Base-by-base conservation (phyloP, 2,797 vertebrate species). In the Pipistrellus pipistrellus region DNA sequence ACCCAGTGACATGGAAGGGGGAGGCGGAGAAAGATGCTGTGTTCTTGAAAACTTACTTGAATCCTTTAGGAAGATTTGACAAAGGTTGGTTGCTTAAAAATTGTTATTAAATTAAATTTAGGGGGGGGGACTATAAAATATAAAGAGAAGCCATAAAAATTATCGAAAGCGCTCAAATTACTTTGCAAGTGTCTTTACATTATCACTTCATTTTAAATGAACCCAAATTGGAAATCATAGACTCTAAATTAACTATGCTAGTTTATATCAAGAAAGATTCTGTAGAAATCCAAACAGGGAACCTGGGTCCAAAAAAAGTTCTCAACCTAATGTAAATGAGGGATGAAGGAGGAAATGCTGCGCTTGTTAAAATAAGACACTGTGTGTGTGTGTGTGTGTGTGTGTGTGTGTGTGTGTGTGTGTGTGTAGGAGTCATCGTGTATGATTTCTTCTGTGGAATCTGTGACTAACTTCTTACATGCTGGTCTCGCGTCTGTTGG, bases 81-180 rank as follows among this genome's bases (percentile, higher is more conserved):
- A 76, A 92, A 81, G n/a, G 2, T 23, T 51, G 21, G 13, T 66
- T 84, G 41, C 80, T 90, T 94, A 77, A 89, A 92, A 81, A 64
- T 68, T 83, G 18, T 25, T 71, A 10, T 93, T 93, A 90, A 82
- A 82, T 88, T 87, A 88, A 21, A 15, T 75, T 27, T 75, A 75
- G 38, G 38, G 15, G 38, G 15, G 78, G 86, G 25, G 46, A 80
- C 30, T 83, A 20, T 89, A 88, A 94, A 88, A 91, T 91, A 83
- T 41, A 83, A 93, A 94, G 53, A 87, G 64, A 48, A 82, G 30
- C 73, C 64, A 62, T 90, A 76, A 94, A 92, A 94, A 93, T 64
- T n/a, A 57, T 44, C n/a, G 73, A 59, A 89, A 75, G 23, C 53
- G 44, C 21, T 94, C 38, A 72, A 0, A 90, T 86, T 95, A 53